phyloP scores from a whole-genome alignment of 2,888 invertebrate genomes.

The Melanostoma scalare region DNA sequence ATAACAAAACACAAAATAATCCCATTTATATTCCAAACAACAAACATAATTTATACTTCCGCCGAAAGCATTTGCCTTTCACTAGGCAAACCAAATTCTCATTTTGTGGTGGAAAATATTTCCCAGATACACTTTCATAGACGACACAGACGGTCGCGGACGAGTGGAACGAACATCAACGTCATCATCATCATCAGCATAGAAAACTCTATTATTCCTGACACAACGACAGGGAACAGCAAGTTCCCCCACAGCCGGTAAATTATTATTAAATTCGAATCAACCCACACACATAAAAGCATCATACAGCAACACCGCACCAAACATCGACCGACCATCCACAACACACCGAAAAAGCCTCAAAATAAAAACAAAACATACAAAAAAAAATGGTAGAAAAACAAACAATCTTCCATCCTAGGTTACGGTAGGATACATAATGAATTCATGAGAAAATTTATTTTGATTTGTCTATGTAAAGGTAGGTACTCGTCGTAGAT shows the following conservation, averaged over 20 bases:
- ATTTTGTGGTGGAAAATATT: too few relatives aligned
- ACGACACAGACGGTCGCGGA: too few relatives aligned
- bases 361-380: too few relatives aligned
- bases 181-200: conserved; percentile 41
- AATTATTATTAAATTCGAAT: conserved; percentile 63
- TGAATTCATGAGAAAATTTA: conserved; percentile 69
- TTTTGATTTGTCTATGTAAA: conserved; percentile 69
- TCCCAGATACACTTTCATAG: too few relatives aligned
- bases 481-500: conserved; percentile 29
- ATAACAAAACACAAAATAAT: conserved; percentile 40
- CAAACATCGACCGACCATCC: too few relatives aligned
- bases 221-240: conserved; percentile 13
- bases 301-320: neutral
- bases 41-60: conserved; percentile 59
- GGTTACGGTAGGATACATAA: conserved; percentile 52
- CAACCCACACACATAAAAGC: conserved; percentile 27
- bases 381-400: too few relatives aligned
- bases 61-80: conserved; percentile 7
- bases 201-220: conserved; percentile 57
- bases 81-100: too few relatives aligned
- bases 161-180: neutral
- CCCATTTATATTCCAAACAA: conserved; percentile 55
- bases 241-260: conserved; percentile 47
- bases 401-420: too few relatives aligned
- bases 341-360: too few relatives aligned